phyloP scores from a whole-genome alignment of 2,888 invertebrate genomes.

The Osmoderma eremita region DNA sequence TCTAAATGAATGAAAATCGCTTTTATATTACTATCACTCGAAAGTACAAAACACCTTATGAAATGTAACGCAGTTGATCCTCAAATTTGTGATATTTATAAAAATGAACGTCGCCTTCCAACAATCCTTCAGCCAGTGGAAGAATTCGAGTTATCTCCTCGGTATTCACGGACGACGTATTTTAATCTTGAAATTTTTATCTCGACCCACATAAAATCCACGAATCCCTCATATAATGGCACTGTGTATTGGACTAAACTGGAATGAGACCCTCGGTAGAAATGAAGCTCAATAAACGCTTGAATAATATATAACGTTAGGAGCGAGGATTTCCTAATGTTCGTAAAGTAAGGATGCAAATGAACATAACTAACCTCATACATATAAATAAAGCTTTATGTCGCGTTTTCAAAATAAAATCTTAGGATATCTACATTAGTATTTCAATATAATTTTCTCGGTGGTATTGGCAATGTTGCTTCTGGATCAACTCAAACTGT shows the following conservation, averaged over 20 bases:
- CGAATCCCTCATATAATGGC: constrained; percentile 15
- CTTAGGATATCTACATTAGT: too few species aligned
- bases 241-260: constrained; percentile 1
- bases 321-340: constrained; percentile 4
- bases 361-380: not conserved
- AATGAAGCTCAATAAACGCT: constrained; percentile 29
- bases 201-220: constrained; percentile 13
- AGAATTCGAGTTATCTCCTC: constrained; percentile 16
- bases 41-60: constrained; percentile 15
- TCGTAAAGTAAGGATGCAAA: constrained; percentile 8
- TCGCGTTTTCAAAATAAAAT: too few species aligned
- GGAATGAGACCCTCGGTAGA: not conserved
- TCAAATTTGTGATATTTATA: too few species aligned
- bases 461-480: too few species aligned
- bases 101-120: constrained; percentile 8
- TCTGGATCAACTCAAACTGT: too few species aligned
- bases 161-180: constrained; percentile 19
- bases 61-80: not conserved
- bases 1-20: constrained; percentile 18
- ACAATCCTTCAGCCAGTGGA: not conserved
- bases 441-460: too few species aligned
- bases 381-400: not conserved
- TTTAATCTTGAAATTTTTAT: constrained; percentile 29
- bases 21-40: constrained; percentile 8
- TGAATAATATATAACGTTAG: constrained; percentile 18